phyloP scores from a whole-genome alignment of 2,113 vertebrate genomes.

The Lynx canadensis region DNA sequence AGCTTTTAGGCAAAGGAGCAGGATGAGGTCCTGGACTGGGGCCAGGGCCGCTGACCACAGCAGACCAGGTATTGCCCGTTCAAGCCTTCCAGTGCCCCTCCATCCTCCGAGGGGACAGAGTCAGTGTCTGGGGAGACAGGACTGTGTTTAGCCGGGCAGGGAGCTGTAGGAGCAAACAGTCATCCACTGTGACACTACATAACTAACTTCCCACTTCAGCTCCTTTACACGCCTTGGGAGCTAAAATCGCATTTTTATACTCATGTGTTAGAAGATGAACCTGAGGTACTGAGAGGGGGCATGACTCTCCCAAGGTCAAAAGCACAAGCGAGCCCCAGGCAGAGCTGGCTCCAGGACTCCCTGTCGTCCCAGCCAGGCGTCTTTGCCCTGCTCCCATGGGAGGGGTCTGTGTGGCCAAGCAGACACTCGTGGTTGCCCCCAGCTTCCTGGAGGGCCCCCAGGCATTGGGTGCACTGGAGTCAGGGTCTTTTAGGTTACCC shows the following conservation, averaged over 20 bases:
- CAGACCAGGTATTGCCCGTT: not conserved
- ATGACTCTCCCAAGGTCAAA: not conserved
- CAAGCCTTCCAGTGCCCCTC: not conserved
- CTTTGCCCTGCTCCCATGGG: not conserved
- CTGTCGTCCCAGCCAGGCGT: not conserved
- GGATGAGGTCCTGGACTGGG: not conserved
- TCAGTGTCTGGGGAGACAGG: not conserved
- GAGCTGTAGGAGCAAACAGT: not conserved
- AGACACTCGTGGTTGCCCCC: not conserved
- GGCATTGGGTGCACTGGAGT: not conserved
- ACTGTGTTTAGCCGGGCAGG: not conserved
- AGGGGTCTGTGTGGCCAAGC: not conserved
- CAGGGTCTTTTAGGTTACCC: not conserved
- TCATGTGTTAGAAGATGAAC: not conserved
- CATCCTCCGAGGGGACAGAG: not conserved
- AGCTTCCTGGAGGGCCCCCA: not conserved
- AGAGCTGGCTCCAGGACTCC: not conserved
- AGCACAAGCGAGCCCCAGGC: not conserved
- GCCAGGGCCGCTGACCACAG: not conserved
- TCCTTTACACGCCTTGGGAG: not conserved
- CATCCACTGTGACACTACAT: not conserved
- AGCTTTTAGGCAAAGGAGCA: not conserved
- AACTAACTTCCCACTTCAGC: constrained; percentile 55
- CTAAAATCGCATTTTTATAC: not conserved
- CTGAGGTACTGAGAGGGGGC: not conserved